A percentile compares a stretch with the other conserved stretches of the same genome.
These are phyloP conservation scores for Mesoclemmys tuberculata DNA, from an alignment of 2,113 vertebrate genomes.

Conservation along the genomic window DNA sequence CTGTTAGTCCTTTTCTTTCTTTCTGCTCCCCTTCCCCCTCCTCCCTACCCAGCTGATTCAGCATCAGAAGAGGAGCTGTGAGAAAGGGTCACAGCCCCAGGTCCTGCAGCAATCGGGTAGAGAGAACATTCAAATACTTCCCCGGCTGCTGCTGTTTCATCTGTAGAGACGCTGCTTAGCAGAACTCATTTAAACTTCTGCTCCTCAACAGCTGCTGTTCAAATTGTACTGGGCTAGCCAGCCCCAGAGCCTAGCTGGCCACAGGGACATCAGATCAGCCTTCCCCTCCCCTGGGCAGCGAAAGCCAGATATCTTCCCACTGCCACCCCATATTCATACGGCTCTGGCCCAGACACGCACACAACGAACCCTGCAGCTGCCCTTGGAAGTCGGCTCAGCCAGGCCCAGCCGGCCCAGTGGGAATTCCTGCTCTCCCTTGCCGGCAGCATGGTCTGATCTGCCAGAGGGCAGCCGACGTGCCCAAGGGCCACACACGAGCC, in stretches of 20 bases:
- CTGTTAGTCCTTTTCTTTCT: neutral
- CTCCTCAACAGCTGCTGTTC: too few species aligned
- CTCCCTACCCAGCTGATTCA: neutral
- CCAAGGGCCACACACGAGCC: rapidly evolving
- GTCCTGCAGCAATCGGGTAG: neutral
- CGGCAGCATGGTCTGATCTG: neutral
- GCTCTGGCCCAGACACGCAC: too few species aligned
- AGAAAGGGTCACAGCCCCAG: neutral
- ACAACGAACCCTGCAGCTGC: neutral
- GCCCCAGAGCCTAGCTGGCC: too few species aligned
- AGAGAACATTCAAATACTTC: neutral
- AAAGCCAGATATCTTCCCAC: too few species aligned
- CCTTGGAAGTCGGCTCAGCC: rapidly evolving
- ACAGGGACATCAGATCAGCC: too few species aligned
- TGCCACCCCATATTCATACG: too few species aligned
- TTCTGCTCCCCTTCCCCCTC: neutral
- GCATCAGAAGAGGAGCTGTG: neutral
- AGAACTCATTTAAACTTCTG: too few species aligned
- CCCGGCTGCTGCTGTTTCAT: neutral
- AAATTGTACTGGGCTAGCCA: too few species aligned
- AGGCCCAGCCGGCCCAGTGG: neutral
- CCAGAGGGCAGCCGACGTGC: too few species aligned
- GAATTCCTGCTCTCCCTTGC: neutral
- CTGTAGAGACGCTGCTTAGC: neutral
- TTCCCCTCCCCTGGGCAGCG: too few species aligned